Evolutionary conservation across 1,140 invertebrate species (phyloP).

Genomic region (Laupala kohalensis): DNA sequence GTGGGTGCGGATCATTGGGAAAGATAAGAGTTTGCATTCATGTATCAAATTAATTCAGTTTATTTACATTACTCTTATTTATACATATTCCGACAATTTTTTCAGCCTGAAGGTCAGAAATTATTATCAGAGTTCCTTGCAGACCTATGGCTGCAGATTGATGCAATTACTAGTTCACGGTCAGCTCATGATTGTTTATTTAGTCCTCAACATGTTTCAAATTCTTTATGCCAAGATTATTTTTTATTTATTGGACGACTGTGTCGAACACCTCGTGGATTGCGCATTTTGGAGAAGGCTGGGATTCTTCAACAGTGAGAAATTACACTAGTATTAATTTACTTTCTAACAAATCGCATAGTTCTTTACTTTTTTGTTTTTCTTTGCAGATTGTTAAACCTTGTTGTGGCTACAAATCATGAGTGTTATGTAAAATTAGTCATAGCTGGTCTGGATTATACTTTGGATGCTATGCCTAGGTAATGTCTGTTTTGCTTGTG

Average conservation of each 20-base stretch:
- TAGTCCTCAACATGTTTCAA: constrained; percentile 73
- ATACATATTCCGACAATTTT: constrained; percentile 11
- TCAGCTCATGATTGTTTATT: constrained; percentile 78
- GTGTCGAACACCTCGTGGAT: constrained; percentile 57
- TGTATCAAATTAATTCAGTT: background rate
- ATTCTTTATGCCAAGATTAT: constrained; percentile 83
- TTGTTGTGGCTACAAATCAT: constrained; percentile 71
- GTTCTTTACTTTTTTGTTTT: constrained; percentile 25
- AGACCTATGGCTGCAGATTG: constrained; percentile 65
- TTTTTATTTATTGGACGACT: constrained; percentile 85
- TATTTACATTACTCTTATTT: background rate
- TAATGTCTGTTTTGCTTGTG: no score
- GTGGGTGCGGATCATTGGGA: background rate
- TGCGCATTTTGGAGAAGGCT: constrained; percentile 58
- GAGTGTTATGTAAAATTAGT: constrained; percentile 88
- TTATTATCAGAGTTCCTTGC: constrained; percentile 62
- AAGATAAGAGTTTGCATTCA: background rate
- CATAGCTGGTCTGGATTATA: constrained; percentile 79
- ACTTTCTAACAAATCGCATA: background rate
- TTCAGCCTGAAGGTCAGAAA: constrained; percentile 33
- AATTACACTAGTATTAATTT: constrained; percentile 11
- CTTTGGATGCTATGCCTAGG: constrained; percentile 50
- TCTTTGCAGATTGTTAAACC: constrained; percentile 51
- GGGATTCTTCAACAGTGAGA: constrained; percentile 61
- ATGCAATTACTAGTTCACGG: constrained; percentile 50